Evolutionary conservation across 2,113 vertebrate species (phyloP), one percentile per base, ranked within the genome.

Genomic region (Phalacrocorax carbo): DNA sequence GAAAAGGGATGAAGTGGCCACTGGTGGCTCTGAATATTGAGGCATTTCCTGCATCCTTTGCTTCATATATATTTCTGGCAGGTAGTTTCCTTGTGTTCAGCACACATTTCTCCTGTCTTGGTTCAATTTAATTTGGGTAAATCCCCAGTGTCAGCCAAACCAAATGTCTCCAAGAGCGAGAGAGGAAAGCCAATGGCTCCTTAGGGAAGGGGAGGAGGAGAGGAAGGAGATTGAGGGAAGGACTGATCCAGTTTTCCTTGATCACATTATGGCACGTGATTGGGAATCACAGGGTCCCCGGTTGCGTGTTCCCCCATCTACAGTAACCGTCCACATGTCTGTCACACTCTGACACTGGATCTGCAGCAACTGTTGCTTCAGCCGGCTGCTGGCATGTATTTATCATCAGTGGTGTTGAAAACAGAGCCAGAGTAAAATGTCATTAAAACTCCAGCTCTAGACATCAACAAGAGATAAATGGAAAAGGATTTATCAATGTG

Each of bases 271-370:
- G 34, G 81, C 96, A 68, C n/a, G 26, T 96, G 88, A 93, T n/a
- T 0, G 11, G 70, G 38, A 91, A 94, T 96, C 94, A 96, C 97
- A 88, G 95, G 96, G 88, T 92, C 57, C 93, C 69, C 1, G 6
- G 13, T 4, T 71, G 79, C 0, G 2, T 85, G 94, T 86, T 42
- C 77, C 82, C 95, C 88, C 92, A 57, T 69, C 54, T 20, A 5
- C 83, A 91, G 93, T 90, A 58, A 86, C 96, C 80, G 0, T 57
- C 82, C 95, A 73, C 97, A 93, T 82, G 97, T 70, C 95, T 87
- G 98, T 97, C 97, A 98, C 96, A 92, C 97, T 94, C 94, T 97
- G 97, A 98, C 95, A 97, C 92, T 42, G 87, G 94, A 97, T 96
- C 98, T 86, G 82, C 83, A 61, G 96, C 92, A 96, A 96, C 97